Conservation (phyloP, 2,797 vertebrate species). For the Tinamus major region DNA sequence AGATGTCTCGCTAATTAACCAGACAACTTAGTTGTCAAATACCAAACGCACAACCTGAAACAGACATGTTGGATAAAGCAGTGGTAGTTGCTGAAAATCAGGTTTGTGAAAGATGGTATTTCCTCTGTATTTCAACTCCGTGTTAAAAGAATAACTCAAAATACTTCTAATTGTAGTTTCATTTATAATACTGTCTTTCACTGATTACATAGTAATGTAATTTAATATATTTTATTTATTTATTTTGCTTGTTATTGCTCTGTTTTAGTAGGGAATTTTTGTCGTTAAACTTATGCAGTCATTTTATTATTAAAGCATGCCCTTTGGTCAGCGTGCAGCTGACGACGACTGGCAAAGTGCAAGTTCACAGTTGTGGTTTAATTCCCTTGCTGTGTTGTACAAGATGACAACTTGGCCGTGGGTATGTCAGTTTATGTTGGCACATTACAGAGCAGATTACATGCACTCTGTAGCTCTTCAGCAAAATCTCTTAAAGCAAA, state of each 20-base stretch:
- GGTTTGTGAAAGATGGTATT: not conserved
- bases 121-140: not conserved
- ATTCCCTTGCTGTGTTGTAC: not conserved
- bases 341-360: not conserved
- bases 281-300: not conserved
- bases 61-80: not conserved
- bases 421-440: not conserved
- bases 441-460: not conserved
- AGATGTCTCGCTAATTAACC: not conserved
- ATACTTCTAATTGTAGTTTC: not conserved
- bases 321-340: not conserved
- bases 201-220: not conserved
- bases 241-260: not conserved
- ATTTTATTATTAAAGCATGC: not conserved
- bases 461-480: not conserved
- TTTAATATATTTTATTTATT: not conserved
- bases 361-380: not conserved
- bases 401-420: not conserved
- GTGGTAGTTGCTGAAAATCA: not conserved
- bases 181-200: not conserved
- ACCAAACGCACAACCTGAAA: rapidly evolving
- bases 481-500: not conserved
- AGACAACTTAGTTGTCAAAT: not conserved
- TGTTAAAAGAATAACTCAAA: not conserved
- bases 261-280: not conserved